Evolutionary conservation across 1,140 invertebrate genomes (phyloP).

Genomic region (Protaetia brevitarsis): DNA sequence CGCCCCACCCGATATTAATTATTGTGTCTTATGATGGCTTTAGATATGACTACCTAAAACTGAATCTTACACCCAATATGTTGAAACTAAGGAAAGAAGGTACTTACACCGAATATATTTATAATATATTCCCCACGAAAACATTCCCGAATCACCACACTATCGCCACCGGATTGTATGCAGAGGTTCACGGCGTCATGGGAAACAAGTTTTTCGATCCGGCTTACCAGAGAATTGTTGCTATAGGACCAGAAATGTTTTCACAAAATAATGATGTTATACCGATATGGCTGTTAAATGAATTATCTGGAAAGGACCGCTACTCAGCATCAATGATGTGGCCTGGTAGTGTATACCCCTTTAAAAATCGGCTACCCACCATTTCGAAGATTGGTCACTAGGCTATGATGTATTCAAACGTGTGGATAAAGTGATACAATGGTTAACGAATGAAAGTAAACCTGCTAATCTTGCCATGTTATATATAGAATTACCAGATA

Average conservation of each 20-base stretch:
- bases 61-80: conserved; percentile 57
- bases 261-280: conserved; percentile 53
- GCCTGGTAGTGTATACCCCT: conserved; percentile 55
- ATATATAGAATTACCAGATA: too few species aligned
- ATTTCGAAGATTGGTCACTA: conserved; percentile 30
- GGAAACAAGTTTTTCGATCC: conserved; percentile 65
- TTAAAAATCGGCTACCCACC: conserved; percentile 49
- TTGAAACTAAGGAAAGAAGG: conserved; percentile 56
- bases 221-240: conserved; percentile 49
- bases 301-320: conserved; percentile 50
- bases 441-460: too few species aligned
- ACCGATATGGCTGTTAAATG: conserved; percentile 65
- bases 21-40: conserved; percentile 72
- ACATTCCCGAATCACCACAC: conserved; percentile 80
- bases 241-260: conserved; percentile 52
- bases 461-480: too few species aligned
- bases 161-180: conserved; percentile 73
- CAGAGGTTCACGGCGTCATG: conserved; percentile 71
- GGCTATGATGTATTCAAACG: conserved; percentile 53
- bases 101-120: conserved; percentile 65
- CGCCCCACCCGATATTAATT: conserved; percentile 59
- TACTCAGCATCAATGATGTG: conserved; percentile 62
- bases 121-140: conserved; percentile 67
- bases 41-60: conserved; percentile 63
- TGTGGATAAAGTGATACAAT: conserved; percentile 53